These are phyloP conservation scores for Okamejei kenojei DNA, from an alignment of 2,797 vertebrate genomes.

Conservation along the genomic window DNA sequence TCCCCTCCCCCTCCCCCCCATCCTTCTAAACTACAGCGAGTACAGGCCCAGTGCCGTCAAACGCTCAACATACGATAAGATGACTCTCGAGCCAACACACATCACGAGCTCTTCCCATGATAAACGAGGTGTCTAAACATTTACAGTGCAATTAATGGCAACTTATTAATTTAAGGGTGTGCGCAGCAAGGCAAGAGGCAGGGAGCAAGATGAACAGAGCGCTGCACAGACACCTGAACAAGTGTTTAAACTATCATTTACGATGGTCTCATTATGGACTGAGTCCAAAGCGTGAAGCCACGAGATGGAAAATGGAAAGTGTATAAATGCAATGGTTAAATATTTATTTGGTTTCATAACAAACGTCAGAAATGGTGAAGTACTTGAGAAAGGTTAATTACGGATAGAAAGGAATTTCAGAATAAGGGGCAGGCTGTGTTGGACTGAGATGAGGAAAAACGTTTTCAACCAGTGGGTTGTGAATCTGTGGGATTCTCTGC, in stretches of 20 bases:
- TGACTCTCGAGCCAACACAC: neutral
- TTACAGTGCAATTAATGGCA: neutral
- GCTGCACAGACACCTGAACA: slow-evolving; percentile 10
- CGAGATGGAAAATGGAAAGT: slow-evolving; percentile 27
- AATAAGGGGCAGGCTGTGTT: no score
- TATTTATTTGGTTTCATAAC: slow-evolving; percentile 25
- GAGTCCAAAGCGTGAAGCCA: slow-evolving; percentile 2
- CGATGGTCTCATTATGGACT: slow-evolving; percentile 4
- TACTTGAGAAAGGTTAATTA: neutral
- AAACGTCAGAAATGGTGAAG: neutral
- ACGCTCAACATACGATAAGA: neutral
- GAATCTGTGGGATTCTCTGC: no score
- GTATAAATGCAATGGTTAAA: slow-evolving; percentile 14
- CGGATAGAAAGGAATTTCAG: neutral
- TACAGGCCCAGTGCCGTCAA: no score
- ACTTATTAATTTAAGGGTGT: neutral
- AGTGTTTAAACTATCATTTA: slow-evolving; percentile 30
- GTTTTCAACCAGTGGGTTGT: no score
- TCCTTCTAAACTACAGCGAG: no score
- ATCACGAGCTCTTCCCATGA: neutral
- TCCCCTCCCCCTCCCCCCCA: no score
- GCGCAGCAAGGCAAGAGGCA: neutral
- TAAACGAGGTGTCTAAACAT: slow-evolving; percentile 33
- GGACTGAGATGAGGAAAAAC: no score
- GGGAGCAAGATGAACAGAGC: neutral